These are phyloP conservation scores for Acanthochromis polyacanthus DNA, from an alignment of 2,113 vertebrate genomes.

Conservation along the genomic window DNA sequence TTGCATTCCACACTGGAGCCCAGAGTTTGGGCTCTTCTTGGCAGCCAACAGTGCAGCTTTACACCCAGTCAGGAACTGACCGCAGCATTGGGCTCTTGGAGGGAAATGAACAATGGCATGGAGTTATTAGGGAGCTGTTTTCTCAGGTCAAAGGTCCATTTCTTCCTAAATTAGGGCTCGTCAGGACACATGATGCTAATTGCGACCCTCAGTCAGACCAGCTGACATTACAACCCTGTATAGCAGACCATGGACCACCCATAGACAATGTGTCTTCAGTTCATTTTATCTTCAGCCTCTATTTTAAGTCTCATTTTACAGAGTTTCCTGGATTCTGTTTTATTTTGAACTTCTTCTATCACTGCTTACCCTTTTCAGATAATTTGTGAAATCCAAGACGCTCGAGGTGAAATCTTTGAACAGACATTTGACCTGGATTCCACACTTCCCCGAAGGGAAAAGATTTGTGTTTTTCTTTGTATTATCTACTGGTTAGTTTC, in stretches of 20 bases:
- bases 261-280: neutral
- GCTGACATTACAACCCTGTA: slow-evolving; percentile 39
- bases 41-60: slow-evolving; percentile 15
- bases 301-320: neutral
- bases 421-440: neutral
- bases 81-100: slow-evolving; percentile 19
- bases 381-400: neutral
- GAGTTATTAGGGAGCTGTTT: slow-evolving; percentile 42
- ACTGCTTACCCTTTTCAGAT: neutral
- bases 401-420: neutral
- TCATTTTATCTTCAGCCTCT: neutral
- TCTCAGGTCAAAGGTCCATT: slow-evolving; percentile 64
- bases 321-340: neutral
- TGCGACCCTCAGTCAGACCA: slow-evolving; percentile 17
- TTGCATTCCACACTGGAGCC: slow-evolving; percentile 39
- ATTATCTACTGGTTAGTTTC: neutral
- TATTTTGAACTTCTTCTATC: neutral
- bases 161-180: slow-evolving; percentile 39
- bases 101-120: slow-evolving; percentile 42
- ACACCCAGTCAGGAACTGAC: slow-evolving; percentile 37
- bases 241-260: slow-evolving; percentile 36
- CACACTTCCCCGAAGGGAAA: neutral
- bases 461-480: neutral
- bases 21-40: slow-evolving; percentile 40
- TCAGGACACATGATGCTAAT: slow-evolving; percentile 34